phyloP scores from a whole-genome alignment of 2,797 vertebrate species.

The Halcyon leucocephala region DNA sequence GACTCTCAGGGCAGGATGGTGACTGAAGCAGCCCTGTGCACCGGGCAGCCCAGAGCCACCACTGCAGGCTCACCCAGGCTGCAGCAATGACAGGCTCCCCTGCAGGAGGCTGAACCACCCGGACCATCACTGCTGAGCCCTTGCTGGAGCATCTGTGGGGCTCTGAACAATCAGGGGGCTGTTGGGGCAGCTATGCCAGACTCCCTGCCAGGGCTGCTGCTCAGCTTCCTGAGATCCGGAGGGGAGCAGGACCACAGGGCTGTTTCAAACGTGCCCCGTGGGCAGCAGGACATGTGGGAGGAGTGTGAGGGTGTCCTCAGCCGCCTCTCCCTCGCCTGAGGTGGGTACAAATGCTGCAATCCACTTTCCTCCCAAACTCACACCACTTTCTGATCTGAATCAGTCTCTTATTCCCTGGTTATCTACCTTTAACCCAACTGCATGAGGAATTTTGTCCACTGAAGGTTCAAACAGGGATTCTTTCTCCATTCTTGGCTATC shows the following conservation, averaged over 20 bases:
- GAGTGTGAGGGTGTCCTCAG: accelerated
- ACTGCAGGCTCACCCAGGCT: too few relatives aligned
- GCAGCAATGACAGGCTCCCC: neutral
- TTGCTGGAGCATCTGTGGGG: neutral
- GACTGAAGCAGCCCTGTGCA: accelerated
- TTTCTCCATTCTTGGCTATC: neutral
- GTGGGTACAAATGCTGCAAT: neutral
- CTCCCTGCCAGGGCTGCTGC: neutral
- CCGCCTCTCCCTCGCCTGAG: neutral
- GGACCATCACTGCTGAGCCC: neutral
- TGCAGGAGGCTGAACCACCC: neutral
- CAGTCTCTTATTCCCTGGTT: neutral
- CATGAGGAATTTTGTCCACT: neutral
- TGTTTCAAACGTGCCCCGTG: accelerated
- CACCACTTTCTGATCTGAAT: neutral
- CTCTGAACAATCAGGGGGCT: neutral
- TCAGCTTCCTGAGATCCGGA: neutral
- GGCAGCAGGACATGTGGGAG: neutral
- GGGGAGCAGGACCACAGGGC: too few relatives aligned
- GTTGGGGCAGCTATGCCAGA: neutral
- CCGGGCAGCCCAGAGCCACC: accelerated
- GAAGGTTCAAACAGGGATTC: neutral
- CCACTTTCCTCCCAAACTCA: neutral
- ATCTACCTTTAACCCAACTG: neutral
- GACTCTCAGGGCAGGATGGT: neutral